These are phyloP conservation scores for Manduca sexta DNA, from an alignment of 1,140 invertebrate genomes.

Conservation along the genomic window DNA sequence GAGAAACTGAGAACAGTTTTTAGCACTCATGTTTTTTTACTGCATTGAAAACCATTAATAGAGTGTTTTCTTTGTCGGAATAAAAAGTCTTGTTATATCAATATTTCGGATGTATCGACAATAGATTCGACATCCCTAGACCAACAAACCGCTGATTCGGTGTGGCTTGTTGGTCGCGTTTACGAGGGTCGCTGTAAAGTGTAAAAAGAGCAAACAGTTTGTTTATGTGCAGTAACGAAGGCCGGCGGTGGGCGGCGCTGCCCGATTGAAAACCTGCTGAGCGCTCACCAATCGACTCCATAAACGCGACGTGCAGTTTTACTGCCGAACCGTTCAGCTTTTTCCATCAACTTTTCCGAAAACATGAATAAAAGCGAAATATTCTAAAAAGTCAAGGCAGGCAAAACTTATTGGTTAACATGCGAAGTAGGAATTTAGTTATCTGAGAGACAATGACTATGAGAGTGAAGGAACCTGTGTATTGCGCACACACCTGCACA, in stretches of 20 bases:
- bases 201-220: conserved; percentile 60
- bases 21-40: too few species aligned
- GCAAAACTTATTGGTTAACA: too few species aligned
- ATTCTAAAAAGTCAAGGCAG: too few species aligned
- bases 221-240: conserved; percentile 45
- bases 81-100: not conserved
- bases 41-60: too few species aligned
- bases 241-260: conserved; percentile 21
- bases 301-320: conserved; percentile 7
- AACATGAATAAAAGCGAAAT: too few species aligned
- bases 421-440: too few species aligned
- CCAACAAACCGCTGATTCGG: conserved; percentile 50
- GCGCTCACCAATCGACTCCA: conserved; percentile 5
- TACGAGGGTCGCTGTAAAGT: conserved; percentile 61
- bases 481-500: too few species aligned
- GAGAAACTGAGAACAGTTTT: too few species aligned
- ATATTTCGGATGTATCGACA: conserved; percentile 1
- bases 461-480: too few species aligned
- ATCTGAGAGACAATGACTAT: too few species aligned
- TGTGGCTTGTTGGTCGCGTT: conserved; percentile 45
- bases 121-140: conserved; percentile 10
- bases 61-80: too few species aligned
- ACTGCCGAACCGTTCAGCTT: conserved; percentile 5
- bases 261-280: conserved; percentile 3
- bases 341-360: not conserved